phyloP scores from a whole-genome alignment of 2,797 vertebrate genomes.

The Graptemys geographica region DNA sequence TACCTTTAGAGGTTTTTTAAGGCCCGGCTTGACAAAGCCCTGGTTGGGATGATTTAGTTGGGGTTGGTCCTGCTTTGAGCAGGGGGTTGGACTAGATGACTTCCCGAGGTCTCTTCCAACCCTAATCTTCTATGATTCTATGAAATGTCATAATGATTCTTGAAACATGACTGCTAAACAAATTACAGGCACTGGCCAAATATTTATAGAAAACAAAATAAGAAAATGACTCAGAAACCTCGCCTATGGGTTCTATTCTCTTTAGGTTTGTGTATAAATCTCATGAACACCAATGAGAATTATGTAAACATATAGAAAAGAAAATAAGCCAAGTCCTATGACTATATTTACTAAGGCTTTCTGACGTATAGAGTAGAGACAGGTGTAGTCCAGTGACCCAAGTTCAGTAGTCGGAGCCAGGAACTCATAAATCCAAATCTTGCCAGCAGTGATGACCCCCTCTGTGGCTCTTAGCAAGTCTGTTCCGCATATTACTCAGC shows the following conservation, averaged over 20 bases:
- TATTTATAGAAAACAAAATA: neutral
- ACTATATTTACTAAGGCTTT: neutral
- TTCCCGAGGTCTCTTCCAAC: no score
- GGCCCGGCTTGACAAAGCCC: no score
- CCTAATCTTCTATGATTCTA: no score
- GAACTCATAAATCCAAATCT: neutral
- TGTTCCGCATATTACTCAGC: neutral
- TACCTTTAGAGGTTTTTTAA: no score
- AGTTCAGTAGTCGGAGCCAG: neutral
- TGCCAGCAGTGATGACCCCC: neutral
- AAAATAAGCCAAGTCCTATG: neutral
- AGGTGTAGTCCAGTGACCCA: neutral
- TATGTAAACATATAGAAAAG: neutral
- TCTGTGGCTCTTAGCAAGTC: neutral
- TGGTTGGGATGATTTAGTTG: no score
- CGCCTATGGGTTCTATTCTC: neutral
- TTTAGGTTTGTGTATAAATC: neutral
- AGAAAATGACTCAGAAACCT: neutral
- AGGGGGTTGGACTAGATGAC: no score
- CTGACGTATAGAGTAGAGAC: neutral
- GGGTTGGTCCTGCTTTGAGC: no score
- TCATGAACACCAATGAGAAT: neutral
- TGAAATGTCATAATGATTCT: neutral
- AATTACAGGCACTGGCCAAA: neutral
- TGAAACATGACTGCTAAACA: neutral